Evolutionary conservation across 2,113 vertebrate species (phyloP).

Genomic region (Arizona elegans): DNA sequence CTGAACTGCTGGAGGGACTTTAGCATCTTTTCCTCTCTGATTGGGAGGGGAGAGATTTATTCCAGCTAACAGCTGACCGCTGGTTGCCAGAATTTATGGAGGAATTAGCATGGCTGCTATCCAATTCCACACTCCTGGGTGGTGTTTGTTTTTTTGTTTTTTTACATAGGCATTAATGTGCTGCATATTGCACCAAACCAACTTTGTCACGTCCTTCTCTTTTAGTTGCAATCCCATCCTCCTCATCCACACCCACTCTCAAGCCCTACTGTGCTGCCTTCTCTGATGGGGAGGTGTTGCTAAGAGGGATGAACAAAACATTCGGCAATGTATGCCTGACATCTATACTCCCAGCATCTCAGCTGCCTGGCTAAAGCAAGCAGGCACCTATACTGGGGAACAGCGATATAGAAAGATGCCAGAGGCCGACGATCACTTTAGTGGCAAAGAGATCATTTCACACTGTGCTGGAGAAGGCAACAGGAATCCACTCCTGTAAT

Average conservation of each 20-base stretch:
- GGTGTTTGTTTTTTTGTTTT: neutral
- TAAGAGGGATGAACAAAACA: neutral
- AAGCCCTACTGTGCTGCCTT: neutral
- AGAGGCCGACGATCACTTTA: neutral
- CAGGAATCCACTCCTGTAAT: neutral
- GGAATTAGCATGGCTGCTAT: neutral
- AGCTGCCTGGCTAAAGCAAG: neutral
- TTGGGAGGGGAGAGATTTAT: neutral
- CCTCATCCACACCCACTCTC: neutral
- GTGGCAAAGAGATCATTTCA: neutral
- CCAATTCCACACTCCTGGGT: neutral
- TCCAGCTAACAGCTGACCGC: neutral
- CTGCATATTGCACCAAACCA: neutral
- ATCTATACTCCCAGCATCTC: neutral
- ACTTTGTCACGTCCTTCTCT: neutral
- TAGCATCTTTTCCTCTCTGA: neutral
- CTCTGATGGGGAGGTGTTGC: neutral
- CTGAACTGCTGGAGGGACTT: neutral
- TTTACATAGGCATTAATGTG: neutral
- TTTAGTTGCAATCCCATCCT: neutral
- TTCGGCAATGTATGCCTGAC: neutral
- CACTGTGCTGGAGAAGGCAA: neutral
- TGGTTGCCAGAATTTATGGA: neutral
- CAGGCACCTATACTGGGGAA: neutral
- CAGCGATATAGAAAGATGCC: neutral